Base-by-base conservation (phyloP, 2,113 vertebrate species). In the Athene cunicularia region DNA sequence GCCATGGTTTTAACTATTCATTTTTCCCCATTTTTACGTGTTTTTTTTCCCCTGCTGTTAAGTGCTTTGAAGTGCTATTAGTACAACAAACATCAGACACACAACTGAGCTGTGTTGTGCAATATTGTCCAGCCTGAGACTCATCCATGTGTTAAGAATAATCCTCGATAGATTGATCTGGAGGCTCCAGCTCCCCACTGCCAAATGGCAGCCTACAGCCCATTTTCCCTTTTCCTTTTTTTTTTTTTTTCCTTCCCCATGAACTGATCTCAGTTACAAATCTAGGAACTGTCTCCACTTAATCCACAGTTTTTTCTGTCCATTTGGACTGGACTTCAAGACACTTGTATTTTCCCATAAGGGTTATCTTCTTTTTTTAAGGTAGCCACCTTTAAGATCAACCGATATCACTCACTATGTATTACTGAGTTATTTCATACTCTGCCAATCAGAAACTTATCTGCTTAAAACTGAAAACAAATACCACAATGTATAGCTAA, bases 41-140 rank as follows among this genome's bases (percentile, higher is more conserved):
- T 0, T 16, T 19, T n/a, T 18, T 4, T 11, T 2, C 0, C 18
- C 39, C 16, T 2, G 0, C 35, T 9, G 1, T 59, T 53, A 59
- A 60, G 41, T 24, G 15, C 28, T 59, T 76, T 68, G 23, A 41
- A 47, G 35, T 24, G 21, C 12, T 52, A 3, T 73, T 43, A 14
- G 22, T 12, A 50, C 12, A 14, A 45, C 41, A 50, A 50, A 60
- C 45, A 67, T 5, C 58, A 86, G 79, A 16, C 28, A 64, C 14
- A 10, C 23, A 82, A 58, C 35, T 60, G 43, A 75, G 58, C 20
- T 72, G 33, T 35, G 27, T 39, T 83, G 68, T 80, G 66, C 66
- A 82, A 17, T 2, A 27, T 3, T 20, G 28, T 74, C 56, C 66
- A 43, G 72, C 17, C 75, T n/a, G n/a, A 73, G 19, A 47, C 49